Conservation (phyloP, 1,140 invertebrate genomes). For the Globodera rostochiensis region DNA sequence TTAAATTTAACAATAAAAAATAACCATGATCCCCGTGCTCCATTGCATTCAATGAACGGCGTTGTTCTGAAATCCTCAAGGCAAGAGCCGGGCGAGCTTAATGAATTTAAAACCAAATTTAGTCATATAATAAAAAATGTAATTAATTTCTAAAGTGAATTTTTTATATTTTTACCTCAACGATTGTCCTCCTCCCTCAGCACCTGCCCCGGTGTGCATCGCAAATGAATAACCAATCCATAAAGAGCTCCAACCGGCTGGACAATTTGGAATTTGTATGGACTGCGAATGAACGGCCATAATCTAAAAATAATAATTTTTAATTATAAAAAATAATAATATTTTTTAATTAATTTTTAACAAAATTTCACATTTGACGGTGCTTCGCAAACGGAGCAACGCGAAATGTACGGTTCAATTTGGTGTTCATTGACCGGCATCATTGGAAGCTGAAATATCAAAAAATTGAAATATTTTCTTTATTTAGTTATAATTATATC, state of each 20-base stretch:
- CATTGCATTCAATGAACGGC: slow-evolving; percentile 93
- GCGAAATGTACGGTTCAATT: slow-evolving; percentile 81
- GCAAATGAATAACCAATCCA: slow-evolving; percentile 66
- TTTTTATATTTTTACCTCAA: slow-evolving; percentile 71
- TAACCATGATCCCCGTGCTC: slow-evolving; percentile 81
- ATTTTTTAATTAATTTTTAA: neutral
- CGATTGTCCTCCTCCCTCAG: slow-evolving; percentile 90
- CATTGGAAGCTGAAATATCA: slow-evolving; percentile 76
- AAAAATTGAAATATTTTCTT: neutral
- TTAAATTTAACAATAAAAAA: neutral
- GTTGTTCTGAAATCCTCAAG: slow-evolving; percentile 92
- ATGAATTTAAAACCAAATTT: slow-evolving; percentile 16
- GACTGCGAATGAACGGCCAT: slow-evolving; percentile 87
- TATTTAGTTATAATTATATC: neutral
- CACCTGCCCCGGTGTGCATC: slow-evolving; percentile 89
- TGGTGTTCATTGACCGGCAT: slow-evolving; percentile 79
- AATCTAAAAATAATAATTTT: slow-evolving; percentile 18
- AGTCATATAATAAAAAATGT: neutral
- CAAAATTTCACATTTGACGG: slow-evolving; percentile 75
- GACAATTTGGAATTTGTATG: slow-evolving; percentile 80
- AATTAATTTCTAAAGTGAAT: no score
- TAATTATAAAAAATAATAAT: neutral
- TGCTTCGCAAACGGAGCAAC: slow-evolving; percentile 85
- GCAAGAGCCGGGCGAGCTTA: slow-evolving; percentile 84
- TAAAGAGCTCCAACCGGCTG: slow-evolving; percentile 80